Conservation (phyloP, 2,113 vertebrate species). For the Antechinus stuartii region DNA sequence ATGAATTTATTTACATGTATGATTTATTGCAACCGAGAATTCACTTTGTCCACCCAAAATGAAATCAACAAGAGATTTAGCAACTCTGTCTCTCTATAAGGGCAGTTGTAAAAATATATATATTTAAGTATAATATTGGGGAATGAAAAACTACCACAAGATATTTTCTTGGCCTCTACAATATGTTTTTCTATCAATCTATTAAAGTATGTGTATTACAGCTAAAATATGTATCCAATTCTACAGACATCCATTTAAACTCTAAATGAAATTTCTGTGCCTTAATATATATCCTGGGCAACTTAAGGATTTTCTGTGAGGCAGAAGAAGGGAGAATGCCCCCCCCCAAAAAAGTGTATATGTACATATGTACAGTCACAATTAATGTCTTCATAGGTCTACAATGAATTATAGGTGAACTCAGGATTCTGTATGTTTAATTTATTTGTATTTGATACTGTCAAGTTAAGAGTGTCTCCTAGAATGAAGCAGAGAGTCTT, state of each 20-base stretch:
- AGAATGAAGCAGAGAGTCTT: background rate
- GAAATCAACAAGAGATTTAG: conserved; percentile 13
- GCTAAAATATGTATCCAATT: background rate
- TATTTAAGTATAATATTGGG: background rate
- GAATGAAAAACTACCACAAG: background rate
- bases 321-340: fast-evolving
- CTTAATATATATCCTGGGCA: background rate
- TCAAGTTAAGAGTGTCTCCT: background rate
- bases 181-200: background rate
- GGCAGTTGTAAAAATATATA: background rate
- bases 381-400: conserved; percentile 18
- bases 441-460: conserved; percentile 4
- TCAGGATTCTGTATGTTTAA: background rate
- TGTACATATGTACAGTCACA: background rate
- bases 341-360: too few relatives aligned
- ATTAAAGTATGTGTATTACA: conserved; percentile 9
- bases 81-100: conserved; percentile 4
- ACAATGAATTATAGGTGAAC: background rate
- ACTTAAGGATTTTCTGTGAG: background rate
- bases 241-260: background rate
- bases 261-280: conserved; percentile 33
- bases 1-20: background rate
- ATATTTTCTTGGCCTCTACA: background rate
- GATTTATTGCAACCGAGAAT: background rate
- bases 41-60: conserved; percentile 21